Percentiles rank a stretch among this genome's conserved stretches.
Evolutionary conservation across 2,113 vertebrate species (phyloP).

Genomic region (Nycticryphes semicollaris): DNA sequence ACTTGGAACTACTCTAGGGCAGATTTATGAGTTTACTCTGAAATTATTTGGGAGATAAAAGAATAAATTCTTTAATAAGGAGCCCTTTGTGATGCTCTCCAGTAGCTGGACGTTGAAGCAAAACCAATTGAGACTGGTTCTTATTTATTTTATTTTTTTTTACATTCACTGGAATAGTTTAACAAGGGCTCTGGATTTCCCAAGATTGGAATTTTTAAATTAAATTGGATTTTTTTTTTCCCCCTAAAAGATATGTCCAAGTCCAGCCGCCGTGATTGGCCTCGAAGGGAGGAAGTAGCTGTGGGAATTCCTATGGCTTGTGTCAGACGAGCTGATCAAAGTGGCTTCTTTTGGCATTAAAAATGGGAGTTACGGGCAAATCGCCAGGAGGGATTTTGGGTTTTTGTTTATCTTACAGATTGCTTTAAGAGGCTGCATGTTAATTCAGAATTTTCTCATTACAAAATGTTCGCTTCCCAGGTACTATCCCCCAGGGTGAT

Average conservation of each 20-base stretch:
- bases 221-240: background rate
- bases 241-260: background rate
- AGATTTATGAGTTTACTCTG: background rate
- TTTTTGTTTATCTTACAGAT: background rate
- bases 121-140: background rate
- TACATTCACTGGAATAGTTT: background rate
- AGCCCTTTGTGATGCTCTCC: background rate
- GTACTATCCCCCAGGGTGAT: background rate
- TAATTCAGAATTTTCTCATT: background rate
- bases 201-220: slow-evolving; percentile 16
- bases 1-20: background rate
- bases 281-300: background rate
- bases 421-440: background rate
- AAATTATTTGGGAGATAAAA: background rate
- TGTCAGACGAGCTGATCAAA: background rate
- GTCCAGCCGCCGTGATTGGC: background rate
- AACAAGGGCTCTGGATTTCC: slow-evolving; percentile 8
- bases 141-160: background rate
- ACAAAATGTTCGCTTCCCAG: background rate
- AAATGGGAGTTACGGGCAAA: background rate
- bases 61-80: background rate
- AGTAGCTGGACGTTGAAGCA: background rate
- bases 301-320: slow-evolving; percentile 13
- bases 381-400: background rate
- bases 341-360: background rate